Conservation (phyloP, 2,113 vertebrate genomes). For the Pongo abelii region DNA sequence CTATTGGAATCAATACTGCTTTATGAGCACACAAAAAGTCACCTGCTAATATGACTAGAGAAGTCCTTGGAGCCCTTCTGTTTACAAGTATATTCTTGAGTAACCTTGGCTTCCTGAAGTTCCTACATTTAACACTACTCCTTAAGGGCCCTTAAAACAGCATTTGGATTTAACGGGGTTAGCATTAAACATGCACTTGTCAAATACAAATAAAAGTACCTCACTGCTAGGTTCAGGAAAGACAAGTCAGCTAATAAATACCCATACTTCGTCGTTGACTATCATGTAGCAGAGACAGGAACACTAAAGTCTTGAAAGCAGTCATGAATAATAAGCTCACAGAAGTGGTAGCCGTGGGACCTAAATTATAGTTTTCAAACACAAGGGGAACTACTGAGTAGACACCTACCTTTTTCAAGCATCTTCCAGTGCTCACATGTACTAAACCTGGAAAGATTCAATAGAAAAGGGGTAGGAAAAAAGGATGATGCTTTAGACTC, state of each 20-base stretch:
- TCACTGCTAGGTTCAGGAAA: background rate
- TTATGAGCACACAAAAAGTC: background rate
- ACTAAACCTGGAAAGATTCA: background rate
- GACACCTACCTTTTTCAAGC: too few relatives aligned
- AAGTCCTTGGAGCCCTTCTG: background rate
- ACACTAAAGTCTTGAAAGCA: background rate
- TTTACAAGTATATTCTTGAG: background rate
- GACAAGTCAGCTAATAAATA: background rate
- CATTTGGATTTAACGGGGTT: background rate
- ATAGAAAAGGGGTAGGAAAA: too few relatives aligned
- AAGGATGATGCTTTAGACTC: background rate
- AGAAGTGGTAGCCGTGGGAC: background rate
- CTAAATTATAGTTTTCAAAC: fast-evolving
- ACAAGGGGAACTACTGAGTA: background rate
- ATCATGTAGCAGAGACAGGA: too few relatives aligned
- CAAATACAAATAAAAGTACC: background rate
- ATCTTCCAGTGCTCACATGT: background rate
- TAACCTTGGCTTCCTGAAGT: background rate
- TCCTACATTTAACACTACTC: background rate
- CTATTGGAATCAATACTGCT: background rate
- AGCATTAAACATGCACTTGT: background rate
- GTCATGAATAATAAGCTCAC: background rate
- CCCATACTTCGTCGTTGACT: background rate
- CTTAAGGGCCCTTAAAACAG: background rate
- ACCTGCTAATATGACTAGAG: too few relatives aligned